phyloP scores from a whole-genome alignment of 92 coral and sea anemone species.

The Hydrozoanthus gracilis region DNA sequence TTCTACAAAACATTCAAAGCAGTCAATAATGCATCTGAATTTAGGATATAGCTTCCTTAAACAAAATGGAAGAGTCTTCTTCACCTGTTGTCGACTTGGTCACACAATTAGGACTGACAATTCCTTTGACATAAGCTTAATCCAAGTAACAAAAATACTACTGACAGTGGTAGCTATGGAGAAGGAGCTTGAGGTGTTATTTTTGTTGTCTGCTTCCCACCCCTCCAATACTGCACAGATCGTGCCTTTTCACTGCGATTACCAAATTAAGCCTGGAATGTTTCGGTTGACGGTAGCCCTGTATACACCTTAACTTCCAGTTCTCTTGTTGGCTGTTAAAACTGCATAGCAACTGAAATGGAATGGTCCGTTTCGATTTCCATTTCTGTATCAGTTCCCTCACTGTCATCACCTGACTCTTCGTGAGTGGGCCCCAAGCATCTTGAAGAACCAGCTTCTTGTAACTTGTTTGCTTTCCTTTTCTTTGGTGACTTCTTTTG shows the following conservation, averaged over 20 bases:
- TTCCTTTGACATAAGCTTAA: conserved; percentile 68
- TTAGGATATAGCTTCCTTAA: conserved; percentile 64
- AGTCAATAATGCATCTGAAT: conserved; percentile 66
- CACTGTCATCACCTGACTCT: conserved; percentile 1
- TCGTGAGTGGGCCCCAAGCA: conserved; percentile 12
- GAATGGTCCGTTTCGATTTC: conserved; percentile 26
- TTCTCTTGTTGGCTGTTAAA: conserved; percentile 56
- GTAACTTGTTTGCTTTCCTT: conserved; percentile 32
- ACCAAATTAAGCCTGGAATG: conserved; percentile 60
- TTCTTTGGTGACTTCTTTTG: conserved; percentile 33
- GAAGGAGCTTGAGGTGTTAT: conserved; percentile 52
- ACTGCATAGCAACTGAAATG: conserved; percentile 43
- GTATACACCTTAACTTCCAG: conserved; percentile 41
- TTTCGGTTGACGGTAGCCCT: conserved; percentile 44
- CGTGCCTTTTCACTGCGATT: conserved; percentile 54
- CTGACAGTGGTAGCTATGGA: conserved; percentile 51
- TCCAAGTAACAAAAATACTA: conserved; percentile 58
- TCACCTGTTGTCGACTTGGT: conserved; percentile 69
- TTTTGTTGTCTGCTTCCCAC: conserved; percentile 67
- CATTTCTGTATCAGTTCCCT: conserved; percentile 16
- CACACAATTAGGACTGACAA: conserved; percentile 65
- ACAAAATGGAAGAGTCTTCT: conserved; percentile 62
- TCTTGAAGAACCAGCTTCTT: conserved; percentile 33
- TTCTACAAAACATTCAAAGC: conserved; percentile 74
- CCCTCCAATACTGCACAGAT: conserved; percentile 70